Evolutionary conservation across 2,888 invertebrate species (phyloP).

Genomic region (Geophilus truncorum): DNA sequence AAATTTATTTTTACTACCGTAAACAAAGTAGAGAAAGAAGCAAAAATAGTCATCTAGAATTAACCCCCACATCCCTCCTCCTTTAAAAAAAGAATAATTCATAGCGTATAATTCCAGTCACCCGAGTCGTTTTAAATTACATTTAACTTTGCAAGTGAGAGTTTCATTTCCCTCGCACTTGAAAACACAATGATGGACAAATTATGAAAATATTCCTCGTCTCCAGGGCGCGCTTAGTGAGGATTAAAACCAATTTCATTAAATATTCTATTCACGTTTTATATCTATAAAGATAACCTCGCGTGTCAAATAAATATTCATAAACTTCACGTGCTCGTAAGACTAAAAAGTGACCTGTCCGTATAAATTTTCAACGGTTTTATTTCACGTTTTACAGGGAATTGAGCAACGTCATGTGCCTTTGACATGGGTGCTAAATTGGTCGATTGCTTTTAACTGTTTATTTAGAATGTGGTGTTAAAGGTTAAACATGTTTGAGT

Average conservation of each 20-base stretch:
- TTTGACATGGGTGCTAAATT: too few relatives aligned
- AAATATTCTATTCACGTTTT: conserved; percentile 25
- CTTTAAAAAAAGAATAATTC: background rate
- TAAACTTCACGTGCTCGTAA: background rate
- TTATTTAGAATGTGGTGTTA: too few relatives aligned
- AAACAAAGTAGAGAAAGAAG: background rate
- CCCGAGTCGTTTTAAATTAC: background rate
- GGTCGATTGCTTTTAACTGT: too few relatives aligned
- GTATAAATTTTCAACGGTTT: too few relatives aligned
- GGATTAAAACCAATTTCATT: conserved; percentile 22
- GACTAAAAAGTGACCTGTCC: too few relatives aligned
- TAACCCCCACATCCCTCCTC: too few relatives aligned
- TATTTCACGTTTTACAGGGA: too few relatives aligned
- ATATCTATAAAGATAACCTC: conserved; percentile 16
- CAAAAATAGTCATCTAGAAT: too few relatives aligned
- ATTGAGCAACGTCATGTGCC: too few relatives aligned
- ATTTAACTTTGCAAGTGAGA: background rate
- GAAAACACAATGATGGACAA: conserved; percentile 25
- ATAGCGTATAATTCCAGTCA: background rate
- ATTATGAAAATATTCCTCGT: conserved; percentile 17
- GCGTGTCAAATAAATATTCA: conserved; percentile 20
- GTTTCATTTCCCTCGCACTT: background rate
- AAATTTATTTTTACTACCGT: background rate
- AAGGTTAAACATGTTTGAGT: too few relatives aligned
- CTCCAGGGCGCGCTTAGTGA: conserved; percentile 13